Evolutionary conservation across 2,113 vertebrate genomes (phyloP), one percentile per base, ranked within the genome.

Genomic region (Pangasianodon gigas): DNA sequence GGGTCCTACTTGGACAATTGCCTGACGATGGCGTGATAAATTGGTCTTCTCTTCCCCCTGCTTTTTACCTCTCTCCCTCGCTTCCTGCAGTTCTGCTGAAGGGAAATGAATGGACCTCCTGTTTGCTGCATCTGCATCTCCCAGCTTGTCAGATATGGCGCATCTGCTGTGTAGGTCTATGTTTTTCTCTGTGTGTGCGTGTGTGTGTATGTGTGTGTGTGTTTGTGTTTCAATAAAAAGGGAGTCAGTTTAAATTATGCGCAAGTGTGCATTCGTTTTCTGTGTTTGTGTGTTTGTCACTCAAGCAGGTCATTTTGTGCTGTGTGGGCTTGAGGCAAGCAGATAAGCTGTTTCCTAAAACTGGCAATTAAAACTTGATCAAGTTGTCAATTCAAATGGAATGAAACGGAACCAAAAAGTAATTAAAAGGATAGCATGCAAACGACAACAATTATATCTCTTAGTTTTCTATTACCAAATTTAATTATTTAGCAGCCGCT

Each of bases 381-480:
- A 95, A 92, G 86, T 94, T 94, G 95, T 95, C 95, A 95, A 93
- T 95, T 95, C 93, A 93, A 94, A 96, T 94, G 95, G 95, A 96
- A 96, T 96, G 95, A 96, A 96, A 96, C 95, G 95, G 95, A 96
- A 95, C 95, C 95, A 93, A 93, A 96, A 96, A 95, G 95, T 95
- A 96, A 96, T 96, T 96, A 96, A 95, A 96, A 94, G 94, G 94
- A 96, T 93, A 93, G 91, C 91, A 91, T 93, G 92, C 94, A 94
- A 95, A 95, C 86, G 91, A 94, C 95, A 95, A 95, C 94, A 96
- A 94, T 95, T 95, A 94, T 95, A 95, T 96, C 95, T 95, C 93
- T 95, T 95, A 94, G 93, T 93, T 95, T 95, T 93, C 93, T 94
- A 94, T 95, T 95, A 94, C 92, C 82, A 89, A 93, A 94, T 96